Evolutionary conservation across 2,888 invertebrate genomes (phyloP).

Genomic region (Meandrusa payeni): DNA sequence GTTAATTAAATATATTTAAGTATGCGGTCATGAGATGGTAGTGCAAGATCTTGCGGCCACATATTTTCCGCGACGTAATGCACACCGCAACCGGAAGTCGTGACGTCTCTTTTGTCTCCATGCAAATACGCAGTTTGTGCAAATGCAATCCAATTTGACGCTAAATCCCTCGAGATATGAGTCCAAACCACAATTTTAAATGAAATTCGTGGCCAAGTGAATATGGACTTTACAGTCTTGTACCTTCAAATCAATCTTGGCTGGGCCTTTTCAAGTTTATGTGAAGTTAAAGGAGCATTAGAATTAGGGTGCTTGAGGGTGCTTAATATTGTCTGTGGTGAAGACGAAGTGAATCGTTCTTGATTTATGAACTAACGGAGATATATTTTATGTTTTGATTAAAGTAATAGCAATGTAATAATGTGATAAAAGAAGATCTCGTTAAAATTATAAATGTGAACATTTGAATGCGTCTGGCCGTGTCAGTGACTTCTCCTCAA

Average conservation of each 20-base stretch:
- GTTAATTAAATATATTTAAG: no score
- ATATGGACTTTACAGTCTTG: slow-evolving; percentile 1
- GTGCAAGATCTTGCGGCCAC: no score
- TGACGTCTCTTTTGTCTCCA: slow-evolving; percentile 43
- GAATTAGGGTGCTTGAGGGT: slow-evolving; percentile 4
- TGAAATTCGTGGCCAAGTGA: slow-evolving; percentile 41
- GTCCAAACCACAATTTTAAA: slow-evolving; percentile 63
- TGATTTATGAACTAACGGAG: no score
- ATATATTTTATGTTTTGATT: no score
- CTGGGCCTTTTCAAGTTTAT: no score
- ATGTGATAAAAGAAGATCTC: no score
- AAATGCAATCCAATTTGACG: slow-evolving; percentile 70
- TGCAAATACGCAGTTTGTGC: slow-evolving; percentile 69
- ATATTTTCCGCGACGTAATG: not conserved
- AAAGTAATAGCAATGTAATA: no score
- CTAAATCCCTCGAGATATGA: slow-evolving; percentile 60
- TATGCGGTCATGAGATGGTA: no score
- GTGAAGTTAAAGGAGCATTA: slow-evolving; percentile 2
- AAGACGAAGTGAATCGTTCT: not conserved
- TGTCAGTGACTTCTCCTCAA: no score
- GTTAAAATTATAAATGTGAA: no score
- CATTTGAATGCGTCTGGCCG: no score
- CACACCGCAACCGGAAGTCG: slow-evolving; percentile 5
- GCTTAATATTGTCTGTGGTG: slow-evolving; percentile 4
- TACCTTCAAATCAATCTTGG: not conserved